Evolutionary conservation across 1,140 invertebrate species (phyloP), one percentile per base, ranked within the genome.

Genomic region (Orchesella cincta): DNA sequence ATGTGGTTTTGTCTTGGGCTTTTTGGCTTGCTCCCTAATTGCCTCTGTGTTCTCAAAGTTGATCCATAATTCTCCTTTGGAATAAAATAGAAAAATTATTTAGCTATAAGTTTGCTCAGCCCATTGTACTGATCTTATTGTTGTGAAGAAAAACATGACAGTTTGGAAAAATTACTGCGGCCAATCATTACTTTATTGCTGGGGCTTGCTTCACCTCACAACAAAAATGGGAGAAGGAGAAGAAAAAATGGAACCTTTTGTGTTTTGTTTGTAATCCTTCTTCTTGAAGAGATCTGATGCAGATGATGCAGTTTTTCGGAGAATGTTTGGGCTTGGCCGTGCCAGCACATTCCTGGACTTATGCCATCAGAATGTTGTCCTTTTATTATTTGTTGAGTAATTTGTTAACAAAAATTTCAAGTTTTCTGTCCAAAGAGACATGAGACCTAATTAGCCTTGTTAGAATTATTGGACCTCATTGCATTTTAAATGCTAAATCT

Each of bases 141-240:
- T 67, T 31, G 14, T 33, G 5, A 67, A 12, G 23, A 67, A 23
- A 31, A 67, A 67, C 62, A 67, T 67, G 62, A 67, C 62, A 67
- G 62, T 67, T 67, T 33, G 31, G 62, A 67, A 67, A 67, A 67
- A 33, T 67, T 67, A 67, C 62, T 2, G 62, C 62, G 26, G 33
- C 28, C 62, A 67, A 67, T 67, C 62, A 67, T 31, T 67, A 31
- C 62, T 67, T 67, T 67, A 67, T 67, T 67, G n/a, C n/a, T n/a
- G n/a, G n/a, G n/a, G n/a, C n/a, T n/a, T n/a, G 62, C 28, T n/a
- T 67, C 31, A 31, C 33, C 33, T 29, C 62, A 29, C 8, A n/a
- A n/a, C n/a, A 31, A 33, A 33, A 67, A 67, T 67, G 62, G 2
- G n/a, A 26, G 1, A 29, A 8, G n/a, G 62, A 23, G 14, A 67